Conservation (phyloP, 2,888 invertebrate genomes). For the Yponomeuta malinellus region DNA sequence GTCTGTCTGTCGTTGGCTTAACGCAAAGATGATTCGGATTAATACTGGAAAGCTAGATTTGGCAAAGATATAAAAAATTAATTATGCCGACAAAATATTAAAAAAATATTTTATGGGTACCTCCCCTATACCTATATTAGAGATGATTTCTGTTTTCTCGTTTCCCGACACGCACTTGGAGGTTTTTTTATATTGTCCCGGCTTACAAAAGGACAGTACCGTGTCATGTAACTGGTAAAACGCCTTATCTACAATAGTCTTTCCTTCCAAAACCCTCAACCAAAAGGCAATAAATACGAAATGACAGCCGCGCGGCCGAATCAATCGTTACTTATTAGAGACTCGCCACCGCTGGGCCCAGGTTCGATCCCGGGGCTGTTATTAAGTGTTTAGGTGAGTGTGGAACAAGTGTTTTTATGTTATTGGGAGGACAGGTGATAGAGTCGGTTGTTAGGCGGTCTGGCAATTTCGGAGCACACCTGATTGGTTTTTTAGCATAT, state of each 20-base stretch:
- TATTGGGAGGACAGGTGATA: conserved; percentile 9
- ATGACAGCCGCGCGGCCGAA: conserved; percentile 62
- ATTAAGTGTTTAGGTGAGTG: conserved; percentile 46
- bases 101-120: too few relatives aligned
- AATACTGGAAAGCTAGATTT: too few relatives aligned
- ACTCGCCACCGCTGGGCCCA: conserved; percentile 24
- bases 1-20: too few relatives aligned
- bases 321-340: conserved; percentile 61
- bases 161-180: too few relatives aligned
- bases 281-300: conserved; percentile 50
- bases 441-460: not conserved
- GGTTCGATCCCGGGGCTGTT: conserved; percentile 38
- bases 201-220: too few relatives aligned
- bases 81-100: too few relatives aligned
- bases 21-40: too few relatives aligned
- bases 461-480: not conserved
- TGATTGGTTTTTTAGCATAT: not conserved
- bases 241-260: conserved; percentile 27
- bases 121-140: too few relatives aligned
- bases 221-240: not conserved
- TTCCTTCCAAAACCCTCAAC: conserved; percentile 23
- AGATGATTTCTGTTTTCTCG: too few relatives aligned
- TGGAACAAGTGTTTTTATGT: conserved; percentile 11
- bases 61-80: too few relatives aligned
- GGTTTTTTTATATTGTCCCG: too few relatives aligned